A percentile compares a stretch with the other conserved stretches of the same genome.
Conservation (phyloP, 2,888 invertebrate genomes). For the Aspidiotus destructor region DNA sequence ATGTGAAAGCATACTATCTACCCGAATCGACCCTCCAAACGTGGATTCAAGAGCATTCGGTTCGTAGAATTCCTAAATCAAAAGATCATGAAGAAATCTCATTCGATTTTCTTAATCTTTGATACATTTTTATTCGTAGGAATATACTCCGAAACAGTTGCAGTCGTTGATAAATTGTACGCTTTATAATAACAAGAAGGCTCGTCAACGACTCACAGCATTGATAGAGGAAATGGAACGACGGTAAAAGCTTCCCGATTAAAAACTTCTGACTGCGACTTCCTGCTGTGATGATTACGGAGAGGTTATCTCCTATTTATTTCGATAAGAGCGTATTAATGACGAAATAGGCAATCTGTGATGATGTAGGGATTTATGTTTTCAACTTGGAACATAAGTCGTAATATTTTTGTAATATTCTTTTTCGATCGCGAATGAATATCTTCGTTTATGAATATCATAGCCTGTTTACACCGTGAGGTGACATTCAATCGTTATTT, state of each 20-base stretch:
- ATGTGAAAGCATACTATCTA: conserved; percentile 92
- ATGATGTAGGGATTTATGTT: too few relatives aligned
- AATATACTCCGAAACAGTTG: conserved; percentile 83
- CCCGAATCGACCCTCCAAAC: conserved; percentile 78
- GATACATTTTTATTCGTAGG: conserved; percentile 45
- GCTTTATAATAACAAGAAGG: conserved; percentile 78
- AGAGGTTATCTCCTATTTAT: too few relatives aligned
- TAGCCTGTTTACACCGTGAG: too few relatives aligned
- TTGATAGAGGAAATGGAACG: conserved; percentile 56
- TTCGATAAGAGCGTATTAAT: too few relatives aligned
- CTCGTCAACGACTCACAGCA: conserved; percentile 64
- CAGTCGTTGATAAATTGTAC: conserved; percentile 72
- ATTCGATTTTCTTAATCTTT: conserved; percentile 18
- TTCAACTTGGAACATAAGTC: too few relatives aligned
- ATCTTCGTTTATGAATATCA: too few relatives aligned
- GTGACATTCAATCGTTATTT: too few relatives aligned
- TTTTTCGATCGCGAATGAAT: too few relatives aligned
- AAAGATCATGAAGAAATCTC: conserved; percentile 7
- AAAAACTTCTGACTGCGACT: too few relatives aligned
- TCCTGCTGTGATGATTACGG: too few relatives aligned
- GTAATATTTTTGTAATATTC: too few relatives aligned
- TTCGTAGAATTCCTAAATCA: conserved; percentile 40
- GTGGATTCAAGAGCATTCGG: conserved; percentile 75
- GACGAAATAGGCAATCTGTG: too few relatives aligned
- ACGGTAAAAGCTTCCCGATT: conserved; percentile 23